Percentiles rank a stretch among this genome's conserved stretches.
phyloP scores from a whole-genome alignment of 2,888 invertebrate species.

The Amiota communis region DNA sequence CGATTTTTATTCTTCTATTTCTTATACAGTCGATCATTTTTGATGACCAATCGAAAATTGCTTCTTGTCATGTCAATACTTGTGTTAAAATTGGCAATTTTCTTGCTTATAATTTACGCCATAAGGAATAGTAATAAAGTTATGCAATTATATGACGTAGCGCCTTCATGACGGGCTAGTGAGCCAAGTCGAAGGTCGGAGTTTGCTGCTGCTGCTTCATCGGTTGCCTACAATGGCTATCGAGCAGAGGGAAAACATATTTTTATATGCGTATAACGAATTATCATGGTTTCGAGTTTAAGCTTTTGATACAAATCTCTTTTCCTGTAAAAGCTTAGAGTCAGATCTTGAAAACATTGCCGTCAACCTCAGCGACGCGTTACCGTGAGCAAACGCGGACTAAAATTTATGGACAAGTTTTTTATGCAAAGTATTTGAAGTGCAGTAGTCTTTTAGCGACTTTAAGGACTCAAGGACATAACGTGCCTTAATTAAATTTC shows the following conservation, averaged over 20 bases:
- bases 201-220: constrained; percentile 62
- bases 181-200: constrained; percentile 72
- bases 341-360: too few relatives aligned
- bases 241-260: constrained; percentile 72
- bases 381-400: too few relatives aligned
- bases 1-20: constrained; percentile 82
- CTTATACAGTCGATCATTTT: constrained; percentile 81
- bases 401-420: too few relatives aligned
- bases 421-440: too few relatives aligned
- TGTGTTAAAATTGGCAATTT: constrained; percentile 82
- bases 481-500: too few relatives aligned
- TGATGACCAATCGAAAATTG: constrained; percentile 81
- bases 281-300: too few relatives aligned
- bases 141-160: constrained; percentile 68
- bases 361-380: too few relatives aligned
- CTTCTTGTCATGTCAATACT: constrained; percentile 82
- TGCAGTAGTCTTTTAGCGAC: too few relatives aligned
- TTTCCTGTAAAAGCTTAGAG: too few relatives aligned
- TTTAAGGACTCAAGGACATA: too few relatives aligned
- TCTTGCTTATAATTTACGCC: constrained; percentile 79
- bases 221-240: constrained; percentile 69
- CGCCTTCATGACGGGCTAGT: constrained; percentile 71
- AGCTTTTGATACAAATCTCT: too few relatives aligned
- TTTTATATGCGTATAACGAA: too few relatives aligned
- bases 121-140: constrained; percentile 74